Percentiles rank a stretch among this genome's conserved stretches.
These are phyloP conservation scores for Eumaeus atala DNA, from an alignment of 1,140 invertebrate genomes.

Conservation along the genomic window DNA sequence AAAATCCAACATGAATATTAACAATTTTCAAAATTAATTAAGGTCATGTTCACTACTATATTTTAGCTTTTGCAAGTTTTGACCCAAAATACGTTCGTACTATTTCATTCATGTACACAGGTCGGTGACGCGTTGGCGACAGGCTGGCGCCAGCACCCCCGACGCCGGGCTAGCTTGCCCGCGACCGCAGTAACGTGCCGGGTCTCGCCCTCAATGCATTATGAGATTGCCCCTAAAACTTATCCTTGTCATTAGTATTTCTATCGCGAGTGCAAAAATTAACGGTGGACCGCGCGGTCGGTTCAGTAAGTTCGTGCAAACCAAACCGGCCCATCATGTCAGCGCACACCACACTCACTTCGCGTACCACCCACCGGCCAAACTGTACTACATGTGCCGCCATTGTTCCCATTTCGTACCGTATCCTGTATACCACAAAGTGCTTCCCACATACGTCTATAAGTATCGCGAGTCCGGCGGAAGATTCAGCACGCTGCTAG, in stretches of 20 bases:
- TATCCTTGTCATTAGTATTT: slow-evolving; percentile 26
- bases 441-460: slow-evolving; percentile 54
- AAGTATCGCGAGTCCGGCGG: slow-evolving; percentile 49
- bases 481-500: slow-evolving; percentile 43
- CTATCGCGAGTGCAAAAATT: slow-evolving; percentile 39
- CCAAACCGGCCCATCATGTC: slow-evolving; percentile 36
- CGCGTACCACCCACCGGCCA: slow-evolving; percentile 52
- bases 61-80: not conserved
- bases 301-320: slow-evolving; percentile 29
- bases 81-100: not conserved
- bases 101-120: slow-evolving; percentile 34
- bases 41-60: no score
- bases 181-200: slow-evolving; percentile 50
- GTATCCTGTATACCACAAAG: slow-evolving; percentile 54
- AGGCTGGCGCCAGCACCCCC: slow-evolving; percentile 40
- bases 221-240: slow-evolving; percentile 37
- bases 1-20: no score
- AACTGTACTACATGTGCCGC: slow-evolving; percentile 48
- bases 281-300: slow-evolving; percentile 44
- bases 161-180: slow-evolving; percentile 46
- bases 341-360: slow-evolving; percentile 49
- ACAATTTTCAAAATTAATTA: no score
- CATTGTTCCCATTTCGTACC: slow-evolving; percentile 38
- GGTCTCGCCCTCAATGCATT: slow-evolving; percentile 48
- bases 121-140: slow-evolving; percentile 35